Conservation (phyloP, 2,888 invertebrate species). For the Anoncus sp. region DNA sequence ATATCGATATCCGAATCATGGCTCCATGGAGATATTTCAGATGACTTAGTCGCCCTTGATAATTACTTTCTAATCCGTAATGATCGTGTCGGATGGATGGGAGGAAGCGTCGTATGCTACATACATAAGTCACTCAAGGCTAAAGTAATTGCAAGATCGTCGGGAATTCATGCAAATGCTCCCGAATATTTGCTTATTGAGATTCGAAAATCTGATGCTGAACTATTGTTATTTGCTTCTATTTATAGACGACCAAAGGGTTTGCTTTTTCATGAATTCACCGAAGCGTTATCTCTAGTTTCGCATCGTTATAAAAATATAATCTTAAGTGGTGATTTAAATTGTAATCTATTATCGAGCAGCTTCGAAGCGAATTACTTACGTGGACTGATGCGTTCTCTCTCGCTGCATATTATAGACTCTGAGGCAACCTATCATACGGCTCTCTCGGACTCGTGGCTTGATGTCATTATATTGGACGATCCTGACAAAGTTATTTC, state of each 20-base stretch:
- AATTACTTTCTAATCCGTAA: too few species aligned
- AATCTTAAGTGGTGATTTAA: background rate
- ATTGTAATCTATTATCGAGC: background rate
- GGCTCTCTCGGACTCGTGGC: too few species aligned
- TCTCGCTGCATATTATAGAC: background rate
- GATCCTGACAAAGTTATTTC: too few species aligned
- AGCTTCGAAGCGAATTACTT: background rate
- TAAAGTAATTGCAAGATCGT: too few species aligned
- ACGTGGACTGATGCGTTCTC: background rate
- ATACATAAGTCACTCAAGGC: too few species aligned
- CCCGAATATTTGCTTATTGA: background rate
- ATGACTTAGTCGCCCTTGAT: too few species aligned
- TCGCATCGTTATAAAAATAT: background rate
- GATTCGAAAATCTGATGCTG: background rate
- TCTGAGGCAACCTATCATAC: background rate
- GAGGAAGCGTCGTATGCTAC: too few species aligned
- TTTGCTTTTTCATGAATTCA: background rate
- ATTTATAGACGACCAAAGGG: background rate
- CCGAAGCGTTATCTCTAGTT: background rate
- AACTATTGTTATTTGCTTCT: background rate
- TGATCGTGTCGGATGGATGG: too few species aligned
- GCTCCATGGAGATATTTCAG: too few species aligned
- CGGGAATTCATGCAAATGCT: too few species aligned
- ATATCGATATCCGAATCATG: too few species aligned
- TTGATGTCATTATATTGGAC: too few species aligned